Evolutionary conservation across 2,113 vertebrate species (phyloP).

Genomic region (Maccullochella peelii): DNA sequence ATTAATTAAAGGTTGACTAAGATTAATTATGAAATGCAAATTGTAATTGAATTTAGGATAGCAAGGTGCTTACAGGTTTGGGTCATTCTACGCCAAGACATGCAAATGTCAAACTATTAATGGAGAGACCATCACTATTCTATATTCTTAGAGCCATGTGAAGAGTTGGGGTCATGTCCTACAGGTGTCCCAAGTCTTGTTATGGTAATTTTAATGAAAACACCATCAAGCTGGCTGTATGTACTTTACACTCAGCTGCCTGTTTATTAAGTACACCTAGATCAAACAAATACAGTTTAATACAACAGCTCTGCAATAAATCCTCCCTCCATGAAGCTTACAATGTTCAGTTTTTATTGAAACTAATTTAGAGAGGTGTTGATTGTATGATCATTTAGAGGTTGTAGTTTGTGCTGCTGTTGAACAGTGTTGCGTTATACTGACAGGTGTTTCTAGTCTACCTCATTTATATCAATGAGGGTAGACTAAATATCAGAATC

Average conservation of each 20-base stretch:
- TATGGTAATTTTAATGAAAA: slow-evolving; percentile 11
- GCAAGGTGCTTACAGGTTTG: slow-evolving; percentile 48
- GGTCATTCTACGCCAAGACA: slow-evolving; percentile 25
- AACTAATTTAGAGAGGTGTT: not conserved
- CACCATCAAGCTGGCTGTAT: not conserved
- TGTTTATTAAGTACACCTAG: not conserved
- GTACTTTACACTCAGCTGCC: not conserved
- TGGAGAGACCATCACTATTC: slow-evolving; percentile 19
- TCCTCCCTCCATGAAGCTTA: too few relatives aligned
- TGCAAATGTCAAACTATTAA: slow-evolving; percentile 62
- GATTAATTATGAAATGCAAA: slow-evolving; percentile 79
- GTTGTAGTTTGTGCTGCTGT: not conserved
- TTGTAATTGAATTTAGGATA: slow-evolving; percentile 37
- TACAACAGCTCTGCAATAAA: not conserved
- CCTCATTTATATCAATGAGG: too few relatives aligned
- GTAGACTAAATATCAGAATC: not conserved
- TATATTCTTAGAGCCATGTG: not conserved
- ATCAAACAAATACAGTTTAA: not conserved
- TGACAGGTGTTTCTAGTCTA: too few relatives aligned
- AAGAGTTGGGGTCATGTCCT: not conserved
- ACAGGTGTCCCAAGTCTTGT: not conserved
- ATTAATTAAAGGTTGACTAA: slow-evolving; percentile 74
- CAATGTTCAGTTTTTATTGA: not conserved
- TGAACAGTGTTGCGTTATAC: too few relatives aligned
- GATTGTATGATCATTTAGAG: not conserved